Conservation (phyloP, 2,888 invertebrate species). For the Oxytorus armatus region DNA sequence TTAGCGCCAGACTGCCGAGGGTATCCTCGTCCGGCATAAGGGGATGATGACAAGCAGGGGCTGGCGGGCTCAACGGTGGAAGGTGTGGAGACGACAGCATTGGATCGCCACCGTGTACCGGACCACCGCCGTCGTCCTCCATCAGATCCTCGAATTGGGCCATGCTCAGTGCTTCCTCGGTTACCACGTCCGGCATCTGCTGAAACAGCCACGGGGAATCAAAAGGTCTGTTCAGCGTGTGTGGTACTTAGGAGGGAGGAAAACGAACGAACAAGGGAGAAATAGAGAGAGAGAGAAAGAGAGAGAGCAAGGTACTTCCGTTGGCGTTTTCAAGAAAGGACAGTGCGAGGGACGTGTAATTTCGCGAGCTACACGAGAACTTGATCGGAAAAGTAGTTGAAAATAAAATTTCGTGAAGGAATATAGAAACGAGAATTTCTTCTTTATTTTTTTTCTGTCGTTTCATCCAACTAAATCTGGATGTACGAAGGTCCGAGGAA, state of each 20-base stretch:
- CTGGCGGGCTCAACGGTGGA: conserved; percentile 83
- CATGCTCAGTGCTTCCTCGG: conserved; percentile 86
- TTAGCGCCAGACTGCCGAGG: conserved; percentile 80
- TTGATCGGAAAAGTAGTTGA: conserved; percentile 11
- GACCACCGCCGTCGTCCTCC: conserved; percentile 88
- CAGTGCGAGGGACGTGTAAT: conserved; percentile 4
- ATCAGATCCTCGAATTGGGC: conserved; percentile 89
- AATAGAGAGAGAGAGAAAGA: neutral
- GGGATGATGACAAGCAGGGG: conserved; percentile 80
- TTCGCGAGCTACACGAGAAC: neutral
- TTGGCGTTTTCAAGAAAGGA: neutral
- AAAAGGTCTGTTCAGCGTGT: conserved; percentile 42
- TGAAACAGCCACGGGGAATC: conserved; percentile 61
- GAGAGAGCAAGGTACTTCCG: neutral
- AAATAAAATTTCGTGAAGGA: conserved; percentile 15
- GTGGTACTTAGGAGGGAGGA: too few species aligned
- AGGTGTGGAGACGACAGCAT: conserved; percentile 87
- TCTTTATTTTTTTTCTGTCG: neutral
- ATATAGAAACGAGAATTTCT: neutral
- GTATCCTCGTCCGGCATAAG: conserved; percentile 83
- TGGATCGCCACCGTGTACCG: conserved; percentile 87
- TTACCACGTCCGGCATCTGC: conserved; percentile 87
- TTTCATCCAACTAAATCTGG: neutral
- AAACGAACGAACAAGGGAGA: neutral
- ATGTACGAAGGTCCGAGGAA: neutral